Conservation (phyloP, 2,113 vertebrate genomes). For the Geococcyx californianus region DNA sequence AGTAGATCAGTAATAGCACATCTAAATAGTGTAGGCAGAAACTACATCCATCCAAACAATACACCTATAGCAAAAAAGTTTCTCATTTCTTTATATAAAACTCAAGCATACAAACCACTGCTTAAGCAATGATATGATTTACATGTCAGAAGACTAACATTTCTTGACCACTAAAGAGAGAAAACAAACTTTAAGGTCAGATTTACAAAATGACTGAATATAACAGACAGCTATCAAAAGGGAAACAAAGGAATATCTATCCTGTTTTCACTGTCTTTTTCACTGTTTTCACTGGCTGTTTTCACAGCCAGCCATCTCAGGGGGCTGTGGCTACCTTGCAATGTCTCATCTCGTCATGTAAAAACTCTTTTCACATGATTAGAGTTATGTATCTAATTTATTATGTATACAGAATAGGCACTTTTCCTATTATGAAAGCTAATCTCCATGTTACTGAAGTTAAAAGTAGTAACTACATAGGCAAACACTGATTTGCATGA, state of each 20-base stretch:
- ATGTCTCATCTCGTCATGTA: background rate
- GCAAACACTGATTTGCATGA: background rate
- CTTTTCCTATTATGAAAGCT: background rate
- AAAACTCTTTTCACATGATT: background rate
- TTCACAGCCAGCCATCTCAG: background rate
- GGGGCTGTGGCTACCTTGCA: background rate
- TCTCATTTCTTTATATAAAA: background rate
- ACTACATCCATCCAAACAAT: background rate
- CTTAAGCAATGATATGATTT: background rate
- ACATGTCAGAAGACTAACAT: background rate
- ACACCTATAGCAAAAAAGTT: background rate
- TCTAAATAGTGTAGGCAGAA: background rate
- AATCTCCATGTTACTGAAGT: background rate
- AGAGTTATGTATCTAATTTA: background rate
- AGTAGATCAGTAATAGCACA: slow-evolving; percentile 22
- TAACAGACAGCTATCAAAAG: background rate
- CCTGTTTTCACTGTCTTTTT: background rate
- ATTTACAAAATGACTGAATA: background rate
- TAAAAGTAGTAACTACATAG: background rate
- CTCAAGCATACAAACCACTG: background rate
- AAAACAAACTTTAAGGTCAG: background rate
- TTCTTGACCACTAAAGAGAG: background rate
- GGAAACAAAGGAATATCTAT: background rate
- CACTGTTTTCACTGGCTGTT: background rate
- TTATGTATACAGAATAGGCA: background rate